Conservation (phyloP, 2,113 vertebrate species). For the Mesocricetus auratus region DNA sequence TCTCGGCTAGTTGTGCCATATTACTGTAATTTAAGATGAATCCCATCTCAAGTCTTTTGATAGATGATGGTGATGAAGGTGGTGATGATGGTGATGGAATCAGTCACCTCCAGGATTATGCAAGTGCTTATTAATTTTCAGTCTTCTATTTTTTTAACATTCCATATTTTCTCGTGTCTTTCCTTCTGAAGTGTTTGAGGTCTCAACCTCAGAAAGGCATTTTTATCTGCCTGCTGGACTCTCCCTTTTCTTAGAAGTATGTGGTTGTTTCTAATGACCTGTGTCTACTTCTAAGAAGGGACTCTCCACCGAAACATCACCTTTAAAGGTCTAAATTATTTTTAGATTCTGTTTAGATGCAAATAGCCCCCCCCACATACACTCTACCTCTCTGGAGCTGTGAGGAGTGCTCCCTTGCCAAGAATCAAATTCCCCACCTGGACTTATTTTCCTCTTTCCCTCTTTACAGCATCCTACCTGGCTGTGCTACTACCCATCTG, state of each 20-base stretch:
- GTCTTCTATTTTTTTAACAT: background rate
- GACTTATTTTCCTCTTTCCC: background rate
- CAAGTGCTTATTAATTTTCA: background rate
- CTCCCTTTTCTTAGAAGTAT: background rate
- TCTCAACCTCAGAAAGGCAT: background rate
- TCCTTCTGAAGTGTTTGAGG: background rate
- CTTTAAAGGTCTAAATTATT: background rate
- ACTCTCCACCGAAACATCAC: background rate
- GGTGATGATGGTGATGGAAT: too few species aligned
- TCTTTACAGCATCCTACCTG: background rate
- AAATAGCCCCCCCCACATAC: accelerated
- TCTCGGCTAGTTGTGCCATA: too few species aligned
- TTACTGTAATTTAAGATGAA: background rate
- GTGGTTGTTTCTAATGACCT: background rate
- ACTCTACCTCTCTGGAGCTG: too few species aligned
- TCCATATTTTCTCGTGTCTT: background rate
- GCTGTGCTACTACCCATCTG: background rate
- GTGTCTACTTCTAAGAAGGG: background rate
- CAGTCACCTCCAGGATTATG: background rate
- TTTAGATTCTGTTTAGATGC: background rate
- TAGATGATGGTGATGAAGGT: background rate
- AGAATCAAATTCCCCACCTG: background rate
- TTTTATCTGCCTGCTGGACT: background rate
- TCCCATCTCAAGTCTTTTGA: background rate
- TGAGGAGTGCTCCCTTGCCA: background rate